Conservation (phyloP, 2,113 vertebrate species). For the Galeopterus variegatus region DNA sequence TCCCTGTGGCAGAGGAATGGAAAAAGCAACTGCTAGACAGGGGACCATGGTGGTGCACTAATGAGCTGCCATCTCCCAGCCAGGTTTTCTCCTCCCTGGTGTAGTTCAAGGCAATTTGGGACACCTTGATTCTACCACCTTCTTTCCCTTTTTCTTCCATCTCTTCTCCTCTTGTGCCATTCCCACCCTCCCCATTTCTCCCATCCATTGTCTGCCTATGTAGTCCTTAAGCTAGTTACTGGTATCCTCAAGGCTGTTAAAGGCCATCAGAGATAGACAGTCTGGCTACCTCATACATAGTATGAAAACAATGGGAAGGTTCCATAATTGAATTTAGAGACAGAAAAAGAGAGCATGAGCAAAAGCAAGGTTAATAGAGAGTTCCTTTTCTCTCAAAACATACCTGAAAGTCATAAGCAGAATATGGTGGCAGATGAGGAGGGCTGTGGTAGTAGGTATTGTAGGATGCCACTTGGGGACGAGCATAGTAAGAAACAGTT, state of each 20-base stretch:
- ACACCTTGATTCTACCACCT: background rate
- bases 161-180: slow-evolving; percentile 25
- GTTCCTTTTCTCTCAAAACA: background rate
- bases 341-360: background rate
- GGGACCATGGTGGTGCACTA: background rate
- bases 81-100: background rate
- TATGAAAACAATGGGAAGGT: background rate
- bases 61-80: background rate
- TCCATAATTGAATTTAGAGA: slow-evolving; percentile 2
- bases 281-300: background rate
- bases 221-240: background rate
- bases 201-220: background rate
- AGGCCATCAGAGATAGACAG: background rate
- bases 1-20: slow-evolving; percentile 22
- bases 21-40: background rate
- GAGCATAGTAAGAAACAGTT: slow-evolving; percentile 91
- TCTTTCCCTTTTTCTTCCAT: background rate
- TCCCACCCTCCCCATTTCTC: background rate
- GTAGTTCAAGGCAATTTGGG: slow-evolving; percentile 14
- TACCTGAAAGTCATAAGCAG: slow-evolving; percentile 98
- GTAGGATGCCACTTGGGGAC: slow-evolving; percentile 91
- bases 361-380: background rate
- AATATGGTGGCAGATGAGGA: slow-evolving; percentile 97
- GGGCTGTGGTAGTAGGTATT: slow-evolving; percentile 95
- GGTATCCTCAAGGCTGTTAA: background rate